Percentiles rank a stretch among this genome's conserved stretches.
Evolutionary conservation across 2,888 invertebrate species (phyloP).

Genomic region (Cyrtodaria siliqua): DNA sequence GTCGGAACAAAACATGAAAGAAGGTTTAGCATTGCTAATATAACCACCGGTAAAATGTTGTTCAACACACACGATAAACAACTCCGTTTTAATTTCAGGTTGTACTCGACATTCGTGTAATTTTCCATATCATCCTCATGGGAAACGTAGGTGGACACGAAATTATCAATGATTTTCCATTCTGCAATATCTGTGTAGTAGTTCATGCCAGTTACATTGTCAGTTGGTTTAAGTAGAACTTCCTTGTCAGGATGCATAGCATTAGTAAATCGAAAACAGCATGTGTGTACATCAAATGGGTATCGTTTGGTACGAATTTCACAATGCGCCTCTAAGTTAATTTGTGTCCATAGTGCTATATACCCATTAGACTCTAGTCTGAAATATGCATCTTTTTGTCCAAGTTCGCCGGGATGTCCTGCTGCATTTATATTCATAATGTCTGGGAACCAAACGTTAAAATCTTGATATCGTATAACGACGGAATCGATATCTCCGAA

Average conservation of each 20-base stretch:
- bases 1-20: constrained; percentile 14
- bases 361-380: too few species aligned
- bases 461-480: too few species aligned
- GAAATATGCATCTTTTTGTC: too few species aligned
- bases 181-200: background rate
- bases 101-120: too few species aligned
- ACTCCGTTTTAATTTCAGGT: background rate
- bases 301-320: background rate
- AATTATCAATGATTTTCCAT: constrained; percentile 1
- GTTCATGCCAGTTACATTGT: too few species aligned
- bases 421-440: too few species aligned
- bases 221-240: too few species aligned
- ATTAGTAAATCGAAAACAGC: background rate
- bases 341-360: background rate
- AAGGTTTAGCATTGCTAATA: constrained; percentile 12
- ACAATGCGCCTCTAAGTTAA: background rate
- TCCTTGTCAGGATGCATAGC: too few species aligned
- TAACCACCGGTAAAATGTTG: constrained; percentile 1
- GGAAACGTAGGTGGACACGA: background rate
- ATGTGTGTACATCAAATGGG: background rate
- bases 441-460: too few species aligned
- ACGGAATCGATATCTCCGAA: too few species aligned
- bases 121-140: too few species aligned
- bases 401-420: too few species aligned
- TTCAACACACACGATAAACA: constrained; percentile 15